phyloP scores from a whole-genome alignment of 2,113 vertebrate species.

The Haemorhous mexicanus region DNA sequence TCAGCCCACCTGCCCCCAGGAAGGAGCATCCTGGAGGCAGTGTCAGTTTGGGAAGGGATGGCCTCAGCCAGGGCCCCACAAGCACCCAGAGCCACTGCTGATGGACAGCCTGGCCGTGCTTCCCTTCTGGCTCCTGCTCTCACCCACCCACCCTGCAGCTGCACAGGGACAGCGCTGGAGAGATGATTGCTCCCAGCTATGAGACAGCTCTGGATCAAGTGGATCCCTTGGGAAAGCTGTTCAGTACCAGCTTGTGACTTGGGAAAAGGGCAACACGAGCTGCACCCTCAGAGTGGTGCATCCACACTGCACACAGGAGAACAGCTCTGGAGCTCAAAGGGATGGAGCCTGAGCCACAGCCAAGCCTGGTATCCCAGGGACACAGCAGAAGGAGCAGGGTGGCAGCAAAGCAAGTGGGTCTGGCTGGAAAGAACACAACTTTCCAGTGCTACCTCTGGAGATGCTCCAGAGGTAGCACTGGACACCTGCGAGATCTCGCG shows the following conservation, averaged over 20 bases:
- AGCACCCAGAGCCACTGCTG: neutral
- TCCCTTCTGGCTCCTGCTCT: neutral
- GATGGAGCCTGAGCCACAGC: neutral
- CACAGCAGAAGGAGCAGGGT: fast-evolving
- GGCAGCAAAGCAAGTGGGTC: fast-evolving
- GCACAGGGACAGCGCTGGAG: fast-evolving
- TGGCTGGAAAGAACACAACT: neutral
- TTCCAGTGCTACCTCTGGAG: neutral
- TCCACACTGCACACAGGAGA: fast-evolving
- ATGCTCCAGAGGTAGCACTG: neutral
- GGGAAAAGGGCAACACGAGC: neutral
- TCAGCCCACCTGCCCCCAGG: neutral
- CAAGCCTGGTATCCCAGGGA: neutral
- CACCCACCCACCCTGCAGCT: neutral
- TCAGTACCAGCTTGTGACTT: neutral
- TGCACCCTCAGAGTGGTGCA: neutral
- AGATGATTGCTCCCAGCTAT: neutral
- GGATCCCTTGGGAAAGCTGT: neutral
- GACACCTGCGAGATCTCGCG: neutral
- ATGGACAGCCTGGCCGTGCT: neutral
- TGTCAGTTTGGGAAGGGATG: neutral
- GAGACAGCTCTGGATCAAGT: neutral
- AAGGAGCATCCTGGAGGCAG: neutral
- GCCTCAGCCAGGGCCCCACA: neutral
- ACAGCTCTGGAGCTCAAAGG: neutral